These are phyloP conservation scores for Lampropteryx suffumata DNA, from an alignment of 2,888 invertebrate genomes.

Conservation along the genomic window DNA sequence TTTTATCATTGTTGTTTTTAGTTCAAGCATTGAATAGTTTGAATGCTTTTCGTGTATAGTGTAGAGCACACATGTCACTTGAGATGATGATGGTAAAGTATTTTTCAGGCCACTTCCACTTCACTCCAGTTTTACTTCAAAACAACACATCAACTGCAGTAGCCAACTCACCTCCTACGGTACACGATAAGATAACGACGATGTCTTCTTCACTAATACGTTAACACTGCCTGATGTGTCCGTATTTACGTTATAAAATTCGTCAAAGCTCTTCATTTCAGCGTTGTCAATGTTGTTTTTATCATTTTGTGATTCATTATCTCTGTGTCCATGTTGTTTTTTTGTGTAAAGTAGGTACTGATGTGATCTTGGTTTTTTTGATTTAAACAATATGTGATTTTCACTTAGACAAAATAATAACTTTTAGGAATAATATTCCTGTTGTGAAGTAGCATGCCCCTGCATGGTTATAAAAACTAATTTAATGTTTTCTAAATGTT, in stretches of 20 bases:
- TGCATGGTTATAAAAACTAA: slow-evolving; percentile 44
- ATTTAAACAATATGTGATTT: background rate
- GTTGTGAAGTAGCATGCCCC: slow-evolving; percentile 34
- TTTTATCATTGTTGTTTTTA: slow-evolving; percentile 14
- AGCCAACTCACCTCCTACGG: slow-evolving; percentile 60
- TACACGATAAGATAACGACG: slow-evolving; percentile 50
- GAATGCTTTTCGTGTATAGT: slow-evolving; percentile 16
- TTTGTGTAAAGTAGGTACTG: background rate
- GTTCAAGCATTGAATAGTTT: slow-evolving; percentile 16
- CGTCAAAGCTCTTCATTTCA: slow-evolving; percentile 15
- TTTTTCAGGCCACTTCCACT: slow-evolving; percentile 73
- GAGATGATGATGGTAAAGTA: slow-evolving; percentile 36
- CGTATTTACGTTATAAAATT: slow-evolving; percentile 18
- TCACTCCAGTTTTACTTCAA: slow-evolving; percentile 59
- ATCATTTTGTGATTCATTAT: slow-evolving; percentile 3
- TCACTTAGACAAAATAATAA: background rate
- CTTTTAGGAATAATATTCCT: background rate
- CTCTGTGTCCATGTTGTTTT: slow-evolving; percentile 1
- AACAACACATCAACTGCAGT: slow-evolving; percentile 59
- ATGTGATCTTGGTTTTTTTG: slow-evolving; percentile 1
- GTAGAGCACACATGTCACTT: slow-evolving; percentile 8
- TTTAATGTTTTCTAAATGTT: background rate
- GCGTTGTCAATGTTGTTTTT: slow-evolving; percentile 7
- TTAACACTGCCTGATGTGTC: slow-evolving; percentile 43
- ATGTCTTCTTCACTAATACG: slow-evolving; percentile 43